A percentile compares a stretch with the other conserved stretches of the same genome.
phyloP scores from a whole-genome alignment of 2,113 vertebrate genomes.

The Odontophorus gujanensis region DNA sequence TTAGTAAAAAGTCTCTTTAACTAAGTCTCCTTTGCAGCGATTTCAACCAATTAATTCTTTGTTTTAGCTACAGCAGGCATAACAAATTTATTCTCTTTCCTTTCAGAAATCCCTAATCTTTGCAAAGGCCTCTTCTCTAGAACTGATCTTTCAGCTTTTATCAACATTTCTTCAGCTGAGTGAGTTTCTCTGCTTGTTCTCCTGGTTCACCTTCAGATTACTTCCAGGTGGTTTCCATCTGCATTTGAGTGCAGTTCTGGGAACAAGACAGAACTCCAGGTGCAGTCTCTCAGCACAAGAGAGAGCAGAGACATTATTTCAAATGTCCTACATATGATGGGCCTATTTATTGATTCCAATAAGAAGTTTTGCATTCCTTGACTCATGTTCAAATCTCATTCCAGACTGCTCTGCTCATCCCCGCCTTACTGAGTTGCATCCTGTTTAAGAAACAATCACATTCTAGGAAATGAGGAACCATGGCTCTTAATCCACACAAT shows the following conservation, averaged over 20 bases:
- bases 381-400: neutral
- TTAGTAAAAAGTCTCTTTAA: neutral
- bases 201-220: neutral
- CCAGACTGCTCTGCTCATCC: neutral
- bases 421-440: neutral
- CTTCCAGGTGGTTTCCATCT: neutral
- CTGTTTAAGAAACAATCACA: neutral
- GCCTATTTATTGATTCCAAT: neutral
- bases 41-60: neutral
- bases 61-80: neutral
- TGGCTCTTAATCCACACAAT: neutral
- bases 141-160: neutral
- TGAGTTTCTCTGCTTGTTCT: neutral
- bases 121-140: neutral
- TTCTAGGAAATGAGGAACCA: neutral
- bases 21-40: neutral
- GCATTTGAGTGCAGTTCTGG: neutral
- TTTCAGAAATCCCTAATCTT: neutral
- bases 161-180: neutral
- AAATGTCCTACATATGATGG: neutral
- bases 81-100: neutral
- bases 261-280: neutral
- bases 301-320: neutral
- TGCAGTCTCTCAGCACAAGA: neutral
- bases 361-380: neutral